phyloP scores from a whole-genome alignment of 2,888 invertebrate genomes.

The Drosophila koepferae region DNA sequence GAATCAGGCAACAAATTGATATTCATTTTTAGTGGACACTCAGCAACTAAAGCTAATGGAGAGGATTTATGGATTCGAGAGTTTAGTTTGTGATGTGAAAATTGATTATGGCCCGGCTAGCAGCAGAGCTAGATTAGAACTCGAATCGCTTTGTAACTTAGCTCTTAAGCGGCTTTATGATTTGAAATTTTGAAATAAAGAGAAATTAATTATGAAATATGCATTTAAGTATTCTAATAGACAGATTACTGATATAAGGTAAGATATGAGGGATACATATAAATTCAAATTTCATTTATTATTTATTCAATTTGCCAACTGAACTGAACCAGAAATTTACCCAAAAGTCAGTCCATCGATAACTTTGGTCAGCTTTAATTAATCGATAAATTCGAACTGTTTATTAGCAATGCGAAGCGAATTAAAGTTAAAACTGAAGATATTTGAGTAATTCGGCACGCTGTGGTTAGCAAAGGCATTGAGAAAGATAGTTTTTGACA shows the following conservation, averaged over 20 bases:
- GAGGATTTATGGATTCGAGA: background rate
- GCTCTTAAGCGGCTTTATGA: background rate
- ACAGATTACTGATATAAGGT: too few species aligned
- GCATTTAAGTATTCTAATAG: background rate
- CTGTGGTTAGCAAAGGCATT: slow-evolving; percentile 11
- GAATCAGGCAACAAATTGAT: slow-evolving; percentile 50
- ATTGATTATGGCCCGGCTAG: background rate
- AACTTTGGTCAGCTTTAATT: background rate
- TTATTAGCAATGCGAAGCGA: background rate
- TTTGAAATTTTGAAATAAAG: background rate
- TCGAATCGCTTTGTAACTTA: background rate
- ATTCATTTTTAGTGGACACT: slow-evolving; percentile 41
- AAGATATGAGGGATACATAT: too few species aligned
- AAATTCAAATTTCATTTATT: too few species aligned
- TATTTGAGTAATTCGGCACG: slow-evolving; percentile 33
- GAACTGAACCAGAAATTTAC: background rate
- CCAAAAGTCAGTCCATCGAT: background rate
- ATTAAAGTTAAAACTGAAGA: slow-evolving; percentile 9
- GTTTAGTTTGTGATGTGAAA: background rate
- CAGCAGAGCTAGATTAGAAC: background rate
- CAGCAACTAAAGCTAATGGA: slow-evolving; percentile 12
- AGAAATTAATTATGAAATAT: too few species aligned
- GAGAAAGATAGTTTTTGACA: slow-evolving; percentile 43
- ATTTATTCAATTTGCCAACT: background rate
- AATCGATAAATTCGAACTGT: slow-evolving; percentile 2